These are phyloP conservation scores for Glaucidium brasilianum DNA, from an alignment of 2,113 vertebrate genomes.

Conservation along the genomic window DNA sequence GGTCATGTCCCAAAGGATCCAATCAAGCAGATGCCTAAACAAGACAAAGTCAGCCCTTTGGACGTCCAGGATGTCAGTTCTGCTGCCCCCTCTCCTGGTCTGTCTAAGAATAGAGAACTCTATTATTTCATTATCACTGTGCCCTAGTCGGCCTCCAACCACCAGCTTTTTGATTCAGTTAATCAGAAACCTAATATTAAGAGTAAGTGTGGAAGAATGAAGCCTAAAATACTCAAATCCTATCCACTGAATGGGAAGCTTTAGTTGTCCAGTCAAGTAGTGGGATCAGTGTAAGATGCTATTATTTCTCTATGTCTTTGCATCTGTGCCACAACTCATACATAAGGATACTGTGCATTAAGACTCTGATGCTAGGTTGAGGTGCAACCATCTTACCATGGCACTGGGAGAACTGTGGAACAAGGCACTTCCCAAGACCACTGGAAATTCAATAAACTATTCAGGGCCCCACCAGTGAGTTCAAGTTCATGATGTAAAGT, in stretches of 20 bases:
- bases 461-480: not conserved
- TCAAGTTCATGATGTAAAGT: not conserved
- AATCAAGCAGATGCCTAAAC: too few relatives aligned
- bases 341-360: not conserved
- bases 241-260: not conserved
- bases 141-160: too few relatives aligned
- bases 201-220: not conserved
- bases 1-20: too few relatives aligned
- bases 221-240: not conserved
- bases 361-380: not conserved
- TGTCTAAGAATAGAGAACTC: too few relatives aligned
- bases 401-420: not conserved
- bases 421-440: not conserved
- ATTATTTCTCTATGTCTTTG: not conserved
- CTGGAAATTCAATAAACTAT: not conserved
- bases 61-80: too few relatives aligned
- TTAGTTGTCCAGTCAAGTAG: not conserved
- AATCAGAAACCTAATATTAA: not conserved
- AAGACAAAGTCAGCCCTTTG: too few relatives aligned
- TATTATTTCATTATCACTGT: too few relatives aligned
- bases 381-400: not conserved
- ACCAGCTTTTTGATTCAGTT: not conserved
- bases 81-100: too few relatives aligned
- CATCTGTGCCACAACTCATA: not conserved
- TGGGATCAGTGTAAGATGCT: fast-evolving